phyloP scores from a whole-genome alignment of 2,113 vertebrate species.

The Cephalopholis sonnerati region DNA sequence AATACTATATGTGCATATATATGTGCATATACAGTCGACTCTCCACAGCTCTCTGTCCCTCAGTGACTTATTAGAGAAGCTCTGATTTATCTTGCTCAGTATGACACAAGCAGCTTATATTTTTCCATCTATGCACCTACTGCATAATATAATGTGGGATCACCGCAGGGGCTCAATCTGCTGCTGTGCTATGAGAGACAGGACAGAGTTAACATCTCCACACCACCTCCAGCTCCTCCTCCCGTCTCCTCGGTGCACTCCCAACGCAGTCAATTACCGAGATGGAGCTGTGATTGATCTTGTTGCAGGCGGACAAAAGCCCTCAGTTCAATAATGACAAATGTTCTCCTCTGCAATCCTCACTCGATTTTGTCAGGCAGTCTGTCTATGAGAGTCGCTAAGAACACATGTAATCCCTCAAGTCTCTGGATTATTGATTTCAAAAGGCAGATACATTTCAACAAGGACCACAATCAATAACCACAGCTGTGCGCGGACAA shows the following conservation, averaged over 20 bases:
- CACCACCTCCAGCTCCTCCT: conserved; percentile 1
- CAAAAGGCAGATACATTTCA: conserved; percentile 38
- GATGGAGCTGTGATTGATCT: conserved; percentile 49
- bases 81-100: conserved; percentile 1
- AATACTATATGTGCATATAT: too few relatives aligned
- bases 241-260: conserved; percentile 9
- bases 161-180: conserved; percentile 15
- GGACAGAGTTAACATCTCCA: background rate
- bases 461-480: conserved; percentile 63
- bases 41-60: conserved; percentile 13
- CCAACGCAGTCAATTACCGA: conserved; percentile 55
- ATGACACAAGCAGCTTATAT: background rate
- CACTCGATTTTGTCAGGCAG: conserved; percentile 39
- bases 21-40: background rate
- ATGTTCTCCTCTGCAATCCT: conserved; percentile 35
- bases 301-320: conserved; percentile 28
- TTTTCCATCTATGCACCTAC: background rate
- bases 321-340: conserved; percentile 46
- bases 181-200: conserved; percentile 4
- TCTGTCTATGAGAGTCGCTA: background rate
- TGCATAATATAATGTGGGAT: conserved; percentile 9
- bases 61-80: conserved; percentile 32
- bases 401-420: conserved; percentile 36
- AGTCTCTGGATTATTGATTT: conserved; percentile 42
- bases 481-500: conserved; percentile 35